These are phyloP conservation scores for Calameuta filiformis DNA, from an alignment of 2,888 invertebrate species.

Conservation along the genomic window DNA sequence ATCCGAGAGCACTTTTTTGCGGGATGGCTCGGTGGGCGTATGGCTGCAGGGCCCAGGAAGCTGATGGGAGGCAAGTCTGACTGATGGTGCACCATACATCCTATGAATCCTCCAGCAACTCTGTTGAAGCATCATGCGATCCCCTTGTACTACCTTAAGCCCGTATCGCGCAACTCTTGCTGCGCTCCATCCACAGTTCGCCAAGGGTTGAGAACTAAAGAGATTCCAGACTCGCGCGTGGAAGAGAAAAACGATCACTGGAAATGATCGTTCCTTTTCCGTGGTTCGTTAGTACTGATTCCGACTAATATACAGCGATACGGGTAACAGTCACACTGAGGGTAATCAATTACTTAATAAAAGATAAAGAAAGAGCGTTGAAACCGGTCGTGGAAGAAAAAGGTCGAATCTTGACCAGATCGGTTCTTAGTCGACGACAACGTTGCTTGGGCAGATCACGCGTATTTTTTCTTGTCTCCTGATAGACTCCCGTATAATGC, in stretches of 20 bases:
- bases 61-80: conserved; percentile 23
- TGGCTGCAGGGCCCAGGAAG: conserved; percentile 29
- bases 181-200: background rate
- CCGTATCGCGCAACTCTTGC: background rate
- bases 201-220: background rate
- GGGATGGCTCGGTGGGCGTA: conserved; percentile 29
- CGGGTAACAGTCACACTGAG: background rate
- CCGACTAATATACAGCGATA: background rate
- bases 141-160: background rate
- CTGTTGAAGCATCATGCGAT: conserved; percentile 3
- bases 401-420: background rate
- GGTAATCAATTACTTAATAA: background rate
- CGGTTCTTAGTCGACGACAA: background rate
- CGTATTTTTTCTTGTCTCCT: background rate
- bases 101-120: conserved; percentile 9
- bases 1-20: conserved; percentile 25
- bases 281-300: background rate
- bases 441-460: background rate
- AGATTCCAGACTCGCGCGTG: background rate
- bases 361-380: background rate
- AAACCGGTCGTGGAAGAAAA: background rate
- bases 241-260: background rate
- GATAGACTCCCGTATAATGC: background rate
- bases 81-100: conserved; percentile 16
- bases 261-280: background rate